Base-by-base conservation (phyloP, 2,797 vertebrate genomes). In the Helarctos malayanus region DNA sequence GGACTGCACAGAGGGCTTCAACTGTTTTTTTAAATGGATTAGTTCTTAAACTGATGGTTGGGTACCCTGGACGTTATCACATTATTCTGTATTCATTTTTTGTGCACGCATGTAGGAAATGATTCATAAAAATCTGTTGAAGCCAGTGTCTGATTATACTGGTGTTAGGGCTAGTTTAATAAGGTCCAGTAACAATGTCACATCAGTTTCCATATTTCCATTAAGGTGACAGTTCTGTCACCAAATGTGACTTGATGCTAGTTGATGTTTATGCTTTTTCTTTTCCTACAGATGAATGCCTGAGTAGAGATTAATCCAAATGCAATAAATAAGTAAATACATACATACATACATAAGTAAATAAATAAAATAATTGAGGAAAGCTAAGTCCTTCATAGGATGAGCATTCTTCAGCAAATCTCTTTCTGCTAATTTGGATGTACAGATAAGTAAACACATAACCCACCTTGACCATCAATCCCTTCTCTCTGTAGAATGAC, bases 331-430 rank as follows among this genome's bases (percentile, higher is more conserved):
- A 38, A 38, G 38, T 38, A 38, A 38, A 38, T 38, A 38, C 3
- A 38, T 38, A 38, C 38, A 38, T 38, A 38, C 38, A 38, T 38
- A 38, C 38, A 38, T 38, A 38, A 38, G 38, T 38, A 38, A 38
- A 38, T 38, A 38, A 38, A 92, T 59, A 3, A 11, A 61, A 54
- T 49, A 56, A 92, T 32, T 88, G 16, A 90, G 16, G 86, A 59
- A 25, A 79, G 25, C n/a, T 63, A 76, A 92, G 9, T 63, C 4
- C 4, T 83, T 32, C 10, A 15, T 59, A 35, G 32, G 49, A 63
- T 71, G 14, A 75, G 29, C 4, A 91, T 89, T 81, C 71, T 92
- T 92, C 41, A 84, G 16, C 27, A 86, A 96, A 94, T 86, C 14
- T 57, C 49, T 59, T 93, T 59, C 47, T 41, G 56, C 2, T 86